These are phyloP conservation scores for Drosophila repletoides DNA, from an alignment of 1,140 invertebrate genomes.

Conservation along the genomic window DNA sequence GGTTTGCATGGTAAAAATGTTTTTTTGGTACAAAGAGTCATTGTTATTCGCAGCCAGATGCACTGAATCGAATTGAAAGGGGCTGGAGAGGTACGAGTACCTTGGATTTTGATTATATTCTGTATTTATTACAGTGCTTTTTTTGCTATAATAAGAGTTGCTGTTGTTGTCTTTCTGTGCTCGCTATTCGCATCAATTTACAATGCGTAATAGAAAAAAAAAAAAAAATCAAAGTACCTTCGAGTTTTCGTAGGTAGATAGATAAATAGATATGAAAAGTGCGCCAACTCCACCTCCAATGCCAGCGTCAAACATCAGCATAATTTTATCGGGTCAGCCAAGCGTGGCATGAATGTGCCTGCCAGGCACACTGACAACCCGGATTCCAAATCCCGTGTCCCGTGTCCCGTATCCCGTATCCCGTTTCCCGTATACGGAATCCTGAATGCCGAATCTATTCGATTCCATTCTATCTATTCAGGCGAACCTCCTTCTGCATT, in stretches of 20 bases:
- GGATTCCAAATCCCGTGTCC: not conserved
- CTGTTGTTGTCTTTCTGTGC: slow-evolving; percentile 33
- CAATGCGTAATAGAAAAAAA: slow-evolving; percentile 28
- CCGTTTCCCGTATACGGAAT: not conserved
- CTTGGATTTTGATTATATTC: slow-evolving; percentile 45
- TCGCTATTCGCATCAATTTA: slow-evolving; percentile 28
- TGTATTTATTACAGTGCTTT: slow-evolving; percentile 51
- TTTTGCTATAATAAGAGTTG: too few relatives aligned
- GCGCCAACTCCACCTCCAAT: slow-evolving; percentile 12
- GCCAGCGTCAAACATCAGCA: slow-evolving; percentile 31
- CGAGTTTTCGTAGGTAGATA: slow-evolving; percentile 1
- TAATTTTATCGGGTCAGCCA: slow-evolving; percentile 61
- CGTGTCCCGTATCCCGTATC: not conserved
- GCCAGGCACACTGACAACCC: slow-evolving; percentile 5
- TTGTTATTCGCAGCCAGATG: too few relatives aligned
- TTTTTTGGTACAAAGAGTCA: too few relatives aligned
- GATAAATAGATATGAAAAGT: slow-evolving; percentile 23
- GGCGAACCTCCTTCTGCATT: slow-evolving; percentile 9
- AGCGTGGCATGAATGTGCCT: slow-evolving; percentile 50
- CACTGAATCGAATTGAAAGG: not conserved
- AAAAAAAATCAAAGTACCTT: slow-evolving; percentile 37
- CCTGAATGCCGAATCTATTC: slow-evolving; percentile 18
- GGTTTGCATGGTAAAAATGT: too few relatives aligned
- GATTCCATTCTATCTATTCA: slow-evolving; percentile 13
- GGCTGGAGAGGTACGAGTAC: not conserved